Evolutionary conservation across 2,113 vertebrate genomes (phyloP).

Genomic region (Thamnaconus septentrionalis): DNA sequence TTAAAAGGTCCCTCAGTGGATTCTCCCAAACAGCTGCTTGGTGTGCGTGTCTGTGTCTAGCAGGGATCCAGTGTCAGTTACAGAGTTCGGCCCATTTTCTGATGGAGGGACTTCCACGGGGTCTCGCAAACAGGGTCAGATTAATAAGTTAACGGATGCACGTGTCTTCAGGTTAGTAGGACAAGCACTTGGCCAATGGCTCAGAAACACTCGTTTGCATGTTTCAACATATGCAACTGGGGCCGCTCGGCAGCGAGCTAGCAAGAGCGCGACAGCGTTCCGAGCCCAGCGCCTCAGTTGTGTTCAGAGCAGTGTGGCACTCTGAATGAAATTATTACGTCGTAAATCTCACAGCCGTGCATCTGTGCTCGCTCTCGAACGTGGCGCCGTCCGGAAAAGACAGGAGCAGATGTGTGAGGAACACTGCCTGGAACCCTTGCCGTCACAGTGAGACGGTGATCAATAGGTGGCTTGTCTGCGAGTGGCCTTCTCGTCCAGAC

Average conservation of each 20-base stretch:
- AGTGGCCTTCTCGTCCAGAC: constrained; percentile 38
- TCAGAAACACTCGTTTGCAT: not conserved
- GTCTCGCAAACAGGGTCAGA: constrained; percentile 42
- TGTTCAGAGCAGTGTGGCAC: not conserved
- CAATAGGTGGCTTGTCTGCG: constrained; percentile 51
- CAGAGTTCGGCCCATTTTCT: constrained; percentile 45
- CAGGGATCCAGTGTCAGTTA: constrained; percentile 58
- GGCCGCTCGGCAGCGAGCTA: not conserved
- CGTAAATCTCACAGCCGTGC: not conserved
- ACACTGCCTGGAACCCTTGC: constrained; percentile 7
- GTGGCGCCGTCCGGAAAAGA: not conserved
- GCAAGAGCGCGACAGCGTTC: not conserved
- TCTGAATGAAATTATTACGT: not conserved
- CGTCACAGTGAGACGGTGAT: constrained; percentile 32
- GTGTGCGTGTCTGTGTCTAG: constrained; percentile 20
- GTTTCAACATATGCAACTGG: not conserved
- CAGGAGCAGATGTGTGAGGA: constrained; percentile 20
- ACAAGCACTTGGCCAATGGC: constrained; percentile 33
- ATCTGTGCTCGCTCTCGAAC: not conserved
- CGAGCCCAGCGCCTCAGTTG: not conserved
- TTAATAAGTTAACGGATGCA: constrained; percentile 62
- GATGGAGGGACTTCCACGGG: constrained; percentile 51
- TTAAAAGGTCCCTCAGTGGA: constrained; percentile 43
- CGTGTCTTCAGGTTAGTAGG: constrained; percentile 54
- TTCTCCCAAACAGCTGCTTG: constrained; percentile 66